A percentile compares a stretch with the other conserved stretches of the same genome.
Evolutionary conservation across 1,140 invertebrate genomes (phyloP).

Genomic region (Pectinophora gossypiella): DNA sequence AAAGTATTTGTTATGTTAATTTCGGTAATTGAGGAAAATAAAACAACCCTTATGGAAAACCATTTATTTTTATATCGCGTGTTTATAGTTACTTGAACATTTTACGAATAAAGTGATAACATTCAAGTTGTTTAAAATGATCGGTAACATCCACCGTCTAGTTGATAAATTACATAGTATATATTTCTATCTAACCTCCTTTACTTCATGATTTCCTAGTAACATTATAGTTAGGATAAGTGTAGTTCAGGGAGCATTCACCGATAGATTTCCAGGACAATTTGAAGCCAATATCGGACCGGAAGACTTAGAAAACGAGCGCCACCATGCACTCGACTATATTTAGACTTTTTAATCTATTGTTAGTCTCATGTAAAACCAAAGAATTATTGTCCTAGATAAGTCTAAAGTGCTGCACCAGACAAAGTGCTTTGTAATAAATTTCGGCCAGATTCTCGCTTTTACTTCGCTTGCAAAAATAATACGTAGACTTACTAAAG

Average conservation of each 20-base stretch:
- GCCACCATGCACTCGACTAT: conserved; percentile 3
- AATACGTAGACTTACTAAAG: background rate
- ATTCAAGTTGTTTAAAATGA: conserved; percentile 48
- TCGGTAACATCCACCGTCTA: conserved; percentile 25
- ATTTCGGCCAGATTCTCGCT: too few species aligned
- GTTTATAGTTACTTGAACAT: conserved; percentile 51
- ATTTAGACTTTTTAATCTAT: conserved; percentile 3
- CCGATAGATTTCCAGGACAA: background rate
- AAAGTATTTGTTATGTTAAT: too few species aligned
- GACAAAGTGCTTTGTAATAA: conserved; percentile 12
- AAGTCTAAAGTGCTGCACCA: conserved; percentile 65
- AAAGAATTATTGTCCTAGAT: conserved; percentile 69
- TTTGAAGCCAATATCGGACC: conserved; percentile 13
- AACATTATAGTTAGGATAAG: conserved; percentile 24
- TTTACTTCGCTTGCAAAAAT: background rate
- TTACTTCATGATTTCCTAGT: conserved; percentile 23
- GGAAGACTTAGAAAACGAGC: conserved; percentile 13
- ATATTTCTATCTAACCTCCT: conserved; percentile 28
- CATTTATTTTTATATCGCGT: conserved; percentile 58
- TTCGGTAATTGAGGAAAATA: conserved; percentile 21
- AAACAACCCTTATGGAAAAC: conserved; percentile 57
- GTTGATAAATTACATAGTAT: conserved; percentile 31
- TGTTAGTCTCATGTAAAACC: conserved; percentile 42
- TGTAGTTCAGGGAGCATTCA: conserved; percentile 13
- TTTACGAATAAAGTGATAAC: conserved; percentile 58